Evolutionary conservation across 2,888 invertebrate species (phyloP).

Genomic region (Deladenus siricidicola): DNA sequence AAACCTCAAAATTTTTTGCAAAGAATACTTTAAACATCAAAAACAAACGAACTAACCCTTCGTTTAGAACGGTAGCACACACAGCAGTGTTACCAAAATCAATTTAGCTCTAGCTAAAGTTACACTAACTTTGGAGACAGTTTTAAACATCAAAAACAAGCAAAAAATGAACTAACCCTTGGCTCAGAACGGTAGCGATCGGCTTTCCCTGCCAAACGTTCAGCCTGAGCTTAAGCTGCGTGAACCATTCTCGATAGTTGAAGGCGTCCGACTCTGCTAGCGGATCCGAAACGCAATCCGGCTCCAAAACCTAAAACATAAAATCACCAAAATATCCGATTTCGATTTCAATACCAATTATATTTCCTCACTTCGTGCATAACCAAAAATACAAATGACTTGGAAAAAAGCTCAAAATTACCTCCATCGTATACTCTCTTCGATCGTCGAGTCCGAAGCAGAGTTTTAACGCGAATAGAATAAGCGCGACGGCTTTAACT

Average conservation of each 20-base stretch:
- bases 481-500: slow-evolving; percentile 31
- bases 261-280: slow-evolving; percentile 7
- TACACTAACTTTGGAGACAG: no score
- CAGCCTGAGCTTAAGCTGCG: slow-evolving; percentile 15
- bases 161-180: neutral
- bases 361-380: no score
- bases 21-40: no score
- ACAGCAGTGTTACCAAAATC: no score
- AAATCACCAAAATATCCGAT: neutral
- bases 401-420: no score
- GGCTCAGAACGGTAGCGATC: neutral
- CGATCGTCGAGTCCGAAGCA: slow-evolving; percentile 33
- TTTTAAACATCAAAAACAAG: neutral
- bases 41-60: no score
- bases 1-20: no score
- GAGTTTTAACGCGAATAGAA: slow-evolving; percentile 34
- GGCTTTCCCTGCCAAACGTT: slow-evolving; percentile 18
- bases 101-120: no score
- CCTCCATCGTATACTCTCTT: slow-evolving; percentile 8
- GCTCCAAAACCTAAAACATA: neutral
- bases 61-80: no score
- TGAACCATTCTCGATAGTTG: slow-evolving; percentile 13
- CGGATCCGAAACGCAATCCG: no score
- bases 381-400: no score
- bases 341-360: no score